Evolutionary conservation across 2,888 invertebrate species (phyloP).

Genomic region (Entomobrya proxima): DNA sequence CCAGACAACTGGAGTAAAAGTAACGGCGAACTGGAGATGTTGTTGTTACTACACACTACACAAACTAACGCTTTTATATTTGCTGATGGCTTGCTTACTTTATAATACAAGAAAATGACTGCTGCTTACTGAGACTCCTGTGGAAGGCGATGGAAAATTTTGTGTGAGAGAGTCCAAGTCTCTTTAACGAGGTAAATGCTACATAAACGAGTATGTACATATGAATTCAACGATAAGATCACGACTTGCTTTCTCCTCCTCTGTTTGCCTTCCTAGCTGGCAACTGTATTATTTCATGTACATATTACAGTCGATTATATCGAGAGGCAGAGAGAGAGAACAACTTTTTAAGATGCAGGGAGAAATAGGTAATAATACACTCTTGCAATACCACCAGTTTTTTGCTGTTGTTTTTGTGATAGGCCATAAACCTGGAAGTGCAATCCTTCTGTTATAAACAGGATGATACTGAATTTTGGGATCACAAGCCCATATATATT

Average conservation of each 20-base stretch:
- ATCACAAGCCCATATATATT: too few species aligned
- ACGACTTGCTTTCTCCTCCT: background rate
- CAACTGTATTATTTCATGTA: background rate
- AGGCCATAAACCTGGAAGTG: too few species aligned
- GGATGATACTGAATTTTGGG: too few species aligned
- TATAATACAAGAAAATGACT: background rate
- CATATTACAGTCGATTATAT: too few species aligned
- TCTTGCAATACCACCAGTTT: too few species aligned
- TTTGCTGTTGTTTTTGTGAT: too few species aligned
- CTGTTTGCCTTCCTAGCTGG: background rate
- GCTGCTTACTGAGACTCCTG: background rate
- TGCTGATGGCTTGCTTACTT: conserved; percentile 2
- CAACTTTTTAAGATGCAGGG: too few species aligned
- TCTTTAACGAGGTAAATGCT: background rate
- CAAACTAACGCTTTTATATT: background rate
- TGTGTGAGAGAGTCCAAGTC: background rate
- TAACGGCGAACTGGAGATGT: background rate
- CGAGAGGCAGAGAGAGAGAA: too few species aligned
- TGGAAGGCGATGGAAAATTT: background rate
- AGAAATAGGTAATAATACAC: too few species aligned
- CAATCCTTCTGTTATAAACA: too few species aligned
- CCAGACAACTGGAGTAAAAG: background rate
- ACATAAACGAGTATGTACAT: background rate
- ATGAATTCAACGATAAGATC: background rate
- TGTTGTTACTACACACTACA: too few species aligned